Base-by-base conservation (phyloP, 1,140 invertebrate genomes). In the Teleogryllus occipitalis region DNA sequence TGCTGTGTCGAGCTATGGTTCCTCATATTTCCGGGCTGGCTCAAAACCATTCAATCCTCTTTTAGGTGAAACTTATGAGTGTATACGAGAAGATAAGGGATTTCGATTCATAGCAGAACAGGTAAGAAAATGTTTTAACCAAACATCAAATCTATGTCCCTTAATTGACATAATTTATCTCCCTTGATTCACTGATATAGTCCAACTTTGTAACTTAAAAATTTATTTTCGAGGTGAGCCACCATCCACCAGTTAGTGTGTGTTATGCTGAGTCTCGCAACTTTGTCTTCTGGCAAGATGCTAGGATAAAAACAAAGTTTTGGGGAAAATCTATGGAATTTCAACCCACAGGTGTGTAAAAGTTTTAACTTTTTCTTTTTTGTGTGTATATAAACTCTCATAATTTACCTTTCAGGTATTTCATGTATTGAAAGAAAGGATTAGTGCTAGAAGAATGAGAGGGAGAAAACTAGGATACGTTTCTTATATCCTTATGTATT, bases 291-390 rank as follows among this genome's bases (percentile, higher is more conserved):
- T 94, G 92, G 91, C 94, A 96, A 89, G 92, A 94, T 84, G 90
- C 92, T 6, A 87, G 93, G 81, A 94, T 95, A 81, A 95, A 95
- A 86, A 93, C 94, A 46, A 95, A 95, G 86, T 97, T 97, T 87
- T 96, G 95, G 94, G 95, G 95, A 79, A 96, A 95, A 87, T 95
- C 94, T 48, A 94, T 97, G 89, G 94, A 96, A 87, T 93, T 96
- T 85, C 93, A 95, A 84, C 95, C 95, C 0, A 90, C 77, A 75
- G 80, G 80, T 78, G 21, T 75, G 2, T 75, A 73, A 75, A 48
- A 18, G 7, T 74, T 65, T 3, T 47, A 74, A 27, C 48, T 77
- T 74, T 39, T 39, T 39, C 27, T 39, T 39, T 39, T 39, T 39
- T 39, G 27, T 39, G 27, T 39, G 27, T 39, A 39, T 39, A 5